Base-by-base conservation (phyloP, 1,140 invertebrate species). In the Rhizoglyphus robini region DNA sequence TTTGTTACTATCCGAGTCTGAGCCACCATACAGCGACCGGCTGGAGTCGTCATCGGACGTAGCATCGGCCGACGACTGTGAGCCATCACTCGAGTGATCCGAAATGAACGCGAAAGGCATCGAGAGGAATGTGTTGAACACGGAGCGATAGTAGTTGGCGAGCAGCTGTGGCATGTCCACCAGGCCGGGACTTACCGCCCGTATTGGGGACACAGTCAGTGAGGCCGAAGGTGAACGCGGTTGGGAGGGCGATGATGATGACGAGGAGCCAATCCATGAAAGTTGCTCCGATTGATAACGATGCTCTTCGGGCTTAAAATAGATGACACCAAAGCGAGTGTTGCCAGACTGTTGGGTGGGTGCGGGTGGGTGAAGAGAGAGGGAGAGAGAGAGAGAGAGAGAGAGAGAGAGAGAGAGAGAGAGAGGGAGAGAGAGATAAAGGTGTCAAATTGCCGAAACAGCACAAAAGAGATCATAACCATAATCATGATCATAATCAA, bases 271-370 rank as follows among this genome's bases (percentile, higher is more conserved):
- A 11, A 41, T 11, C 36, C 36, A 41, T 41, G 8, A 18, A 11
- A 8, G 36, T 41, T 11, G 18, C 18, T 41, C 36, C n/a, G n/a
- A n/a, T 11, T 41, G 8, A 41, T 41, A 41, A 41, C 36, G 36
- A 11, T 8, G 36, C 36, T 41, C 58, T 5, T 60, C 58, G 11
- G 27, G 13, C 36, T 60, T 60, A 2, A 60, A 27, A 46, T 60
- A 60, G 27, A 60, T 34, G 11, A 60, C 58, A 38, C 58, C 58
- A 32, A 60, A 60, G n/a, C 58, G 15, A 46, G 15, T 29, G 15
- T 60, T 15, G 27, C 58, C 58, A 60, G 27, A 32, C 58, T 60
- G 15, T 60, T 8, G n/a, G n/a, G n/a, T n/a, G n/a, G n/a, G n/a
- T n/a, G n/a, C n/a, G n/a, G n/a, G n/a, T n/a, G n/a, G 8, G 23